Evolutionary conservation across 1,140 invertebrate genomes (phyloP).

Genomic region (Aphaenogaster floridana): DNA sequence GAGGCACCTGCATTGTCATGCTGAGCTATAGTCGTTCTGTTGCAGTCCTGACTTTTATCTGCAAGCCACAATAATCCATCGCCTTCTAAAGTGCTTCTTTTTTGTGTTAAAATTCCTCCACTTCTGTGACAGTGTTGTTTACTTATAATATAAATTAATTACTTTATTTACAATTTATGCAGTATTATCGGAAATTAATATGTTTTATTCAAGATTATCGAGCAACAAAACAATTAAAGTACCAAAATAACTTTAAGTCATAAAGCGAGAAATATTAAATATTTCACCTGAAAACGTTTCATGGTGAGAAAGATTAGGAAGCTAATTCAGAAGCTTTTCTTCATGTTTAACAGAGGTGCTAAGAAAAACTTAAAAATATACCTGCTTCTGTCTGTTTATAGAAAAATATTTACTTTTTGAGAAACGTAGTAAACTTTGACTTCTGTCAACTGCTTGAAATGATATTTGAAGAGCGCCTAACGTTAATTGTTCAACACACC

Average conservation of each 20-base stretch:
- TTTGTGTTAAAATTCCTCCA: conserved; percentile 24
- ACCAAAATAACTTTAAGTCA: not conserved
- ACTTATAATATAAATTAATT: conserved; percentile 20
- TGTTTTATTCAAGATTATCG: not conserved
- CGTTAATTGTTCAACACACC: conserved; percentile 31
- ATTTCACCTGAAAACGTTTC: not conserved
- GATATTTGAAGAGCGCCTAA: conserved; percentile 31
- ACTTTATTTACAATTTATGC: not conserved
- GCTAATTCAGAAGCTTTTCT: conserved; percentile 9
- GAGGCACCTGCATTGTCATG: conserved; percentile 87
- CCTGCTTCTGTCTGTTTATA: not conserved
- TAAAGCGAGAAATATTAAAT: not conserved
- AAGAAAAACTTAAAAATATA: not conserved
- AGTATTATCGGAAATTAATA: not conserved
- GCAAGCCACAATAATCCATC: conserved; percentile 70
- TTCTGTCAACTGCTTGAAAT: conserved; percentile 38
- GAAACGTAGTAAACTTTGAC: conserved; percentile 13
- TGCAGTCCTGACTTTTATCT: conserved; percentile 72
- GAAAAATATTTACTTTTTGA: conserved; percentile 32
- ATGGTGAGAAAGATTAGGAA: not conserved
- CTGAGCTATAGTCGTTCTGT: conserved; percentile 79
- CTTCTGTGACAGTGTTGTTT: not conserved
- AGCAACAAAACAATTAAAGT: not conserved
- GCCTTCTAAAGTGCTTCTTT: conserved; percentile 28
- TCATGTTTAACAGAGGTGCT: not conserved